A percentile compares a stretch with the other conserved stretches of the same genome.
phyloP scores from a whole-genome alignment of 2,113 vertebrate genomes.

The Cygnus atratus region DNA sequence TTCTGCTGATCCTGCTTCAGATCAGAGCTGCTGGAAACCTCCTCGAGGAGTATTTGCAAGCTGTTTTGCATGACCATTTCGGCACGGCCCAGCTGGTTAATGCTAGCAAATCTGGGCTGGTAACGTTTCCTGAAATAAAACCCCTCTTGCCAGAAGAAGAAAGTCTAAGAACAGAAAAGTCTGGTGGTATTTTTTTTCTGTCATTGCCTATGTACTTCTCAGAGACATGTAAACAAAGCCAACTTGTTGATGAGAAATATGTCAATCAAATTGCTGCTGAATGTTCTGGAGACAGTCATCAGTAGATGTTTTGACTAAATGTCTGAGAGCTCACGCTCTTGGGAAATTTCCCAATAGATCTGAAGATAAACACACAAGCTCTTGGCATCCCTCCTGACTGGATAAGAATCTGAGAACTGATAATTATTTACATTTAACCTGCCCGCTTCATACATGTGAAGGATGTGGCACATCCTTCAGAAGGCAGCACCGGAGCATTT shows the following conservation, averaged over 20 bases:
- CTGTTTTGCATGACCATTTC: constrained; percentile 1
- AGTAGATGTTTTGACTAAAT: constrained; percentile 68
- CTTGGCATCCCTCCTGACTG: constrained; percentile 33
- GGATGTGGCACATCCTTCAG: not conserved
- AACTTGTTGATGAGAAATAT: constrained; percentile 73
- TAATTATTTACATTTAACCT: constrained; percentile 57
- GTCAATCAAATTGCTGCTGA: constrained; percentile 66
- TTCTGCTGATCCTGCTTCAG: not conserved
- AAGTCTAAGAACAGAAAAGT: constrained; percentile 44
- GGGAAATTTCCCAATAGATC: constrained; percentile 59
- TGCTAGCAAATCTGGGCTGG: constrained; percentile 13
- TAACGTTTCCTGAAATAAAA: constrained; percentile 23
- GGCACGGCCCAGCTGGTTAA: constrained; percentile 13
- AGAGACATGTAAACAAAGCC: constrained; percentile 56
- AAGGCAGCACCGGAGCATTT: not conserved
- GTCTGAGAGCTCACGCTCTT: constrained; percentile 61
- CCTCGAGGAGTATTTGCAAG: not conserved
- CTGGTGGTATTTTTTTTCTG: constrained; percentile 33
- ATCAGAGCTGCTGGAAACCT: not conserved
- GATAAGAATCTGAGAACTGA: not conserved
- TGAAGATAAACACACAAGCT: constrained; percentile 58
- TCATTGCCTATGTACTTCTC: constrained; percentile 39
- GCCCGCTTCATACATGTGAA: not conserved
- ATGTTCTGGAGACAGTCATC: constrained; percentile 62
- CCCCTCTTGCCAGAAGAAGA: constrained; percentile 19